Base-by-base conservation (phyloP, 2,888 invertebrate species). In the Caradrina clavipalpis region DNA sequence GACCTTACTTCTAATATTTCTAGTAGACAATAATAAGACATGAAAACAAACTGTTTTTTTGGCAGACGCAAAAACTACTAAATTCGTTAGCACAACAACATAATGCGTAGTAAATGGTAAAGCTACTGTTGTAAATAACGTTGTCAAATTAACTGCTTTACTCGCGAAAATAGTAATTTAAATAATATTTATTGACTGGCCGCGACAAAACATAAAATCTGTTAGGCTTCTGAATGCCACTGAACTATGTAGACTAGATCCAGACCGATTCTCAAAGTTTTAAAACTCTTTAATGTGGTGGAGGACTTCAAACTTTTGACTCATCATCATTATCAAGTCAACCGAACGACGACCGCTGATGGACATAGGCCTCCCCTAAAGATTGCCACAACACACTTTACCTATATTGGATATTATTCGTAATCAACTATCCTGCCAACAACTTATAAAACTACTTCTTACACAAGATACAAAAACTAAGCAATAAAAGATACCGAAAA, bases 31-130 rank as follows among this genome's bases (percentile, higher is more conserved):
- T 66, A 77, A 75, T 59, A 66, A 55, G 60, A 45, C 57, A 73
- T 31, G 49, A 62, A 81, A 80, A 74, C 65, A 73, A 58, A 56
- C 47, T 35, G 42, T 57, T 73, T 79, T 78, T 79, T 73, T 63
- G 26, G 51, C 66, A 53, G 45, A 47, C 19, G 57, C 67, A 78
- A 73, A 71, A 71, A 59, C 53, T 55, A 21, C 51, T 51, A 64
- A 61, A 70, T 81, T 62, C 35, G 11, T 69, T 49, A 63, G 53
- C 58, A 70, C 42, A 74, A 77, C 19, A 73, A 75, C 59, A 55
- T 68, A 72, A 63, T 79, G 71, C 80, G 80, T 66, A 69, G 67
- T 64, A 61, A 57, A 50, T 63, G 31, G 56, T 67, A 61, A 49
- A 58, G 54, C 57, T 63, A 61, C 22, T 53, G 49, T n/a, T 42